A percentile compares a stretch with the other conserved stretches of the same genome.
Conservation (phyloP, 1,140 invertebrate genomes). For the Hypothenemus hampei region DNA sequence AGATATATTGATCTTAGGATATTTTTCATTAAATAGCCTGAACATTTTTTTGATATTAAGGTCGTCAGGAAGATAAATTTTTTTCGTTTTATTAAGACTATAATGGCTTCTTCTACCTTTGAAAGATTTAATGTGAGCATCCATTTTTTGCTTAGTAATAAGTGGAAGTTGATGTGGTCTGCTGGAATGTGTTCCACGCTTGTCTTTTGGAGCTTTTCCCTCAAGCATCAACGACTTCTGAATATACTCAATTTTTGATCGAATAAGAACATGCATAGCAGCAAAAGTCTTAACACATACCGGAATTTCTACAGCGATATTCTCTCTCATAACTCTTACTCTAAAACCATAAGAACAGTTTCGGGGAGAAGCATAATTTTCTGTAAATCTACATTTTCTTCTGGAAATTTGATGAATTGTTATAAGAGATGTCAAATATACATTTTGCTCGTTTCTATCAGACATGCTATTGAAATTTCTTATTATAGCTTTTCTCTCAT, state of each 20-base stretch:
- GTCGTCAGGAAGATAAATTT: constrained; percentile 24
- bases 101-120: constrained; percentile 19
- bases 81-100: constrained; percentile 9
- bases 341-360: neutral
- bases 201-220: neutral
- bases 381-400: neutral
- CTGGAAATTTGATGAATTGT: neutral
- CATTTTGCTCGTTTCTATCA: neutral
- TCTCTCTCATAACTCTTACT: neutral
- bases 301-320: neutral
- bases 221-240: neutral
- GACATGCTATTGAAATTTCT: too few species aligned
- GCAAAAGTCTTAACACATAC: neutral
- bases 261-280: neutral
- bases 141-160: neutral
- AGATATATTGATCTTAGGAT: constrained; percentile 1
- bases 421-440: neutral
- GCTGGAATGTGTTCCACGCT: neutral
- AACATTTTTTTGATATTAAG: constrained; percentile 19
- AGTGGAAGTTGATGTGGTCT: neutral
- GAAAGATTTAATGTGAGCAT: neutral
- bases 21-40: neutral
- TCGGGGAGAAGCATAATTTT: neutral
- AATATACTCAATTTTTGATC: neutral
- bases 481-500: too few species aligned